Conservation (phyloP, 2,797 vertebrate species). For the Peromyscus attwateri region DNA sequence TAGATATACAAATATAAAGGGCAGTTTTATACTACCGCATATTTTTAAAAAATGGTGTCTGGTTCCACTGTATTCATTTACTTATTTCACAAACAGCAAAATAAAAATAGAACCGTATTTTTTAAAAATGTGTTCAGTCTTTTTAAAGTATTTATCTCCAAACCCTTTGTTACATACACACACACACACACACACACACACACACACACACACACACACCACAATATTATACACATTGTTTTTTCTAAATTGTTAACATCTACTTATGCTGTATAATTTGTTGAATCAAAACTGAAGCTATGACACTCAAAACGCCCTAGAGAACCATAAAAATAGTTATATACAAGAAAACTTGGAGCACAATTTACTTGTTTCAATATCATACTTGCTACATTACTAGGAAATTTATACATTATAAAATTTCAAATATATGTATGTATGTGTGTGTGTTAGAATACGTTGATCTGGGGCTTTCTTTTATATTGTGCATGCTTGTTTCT, state of each 20-base stretch:
- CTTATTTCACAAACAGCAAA: not conserved
- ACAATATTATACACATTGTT: not conserved
- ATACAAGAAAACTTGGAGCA: conserved; percentile 23
- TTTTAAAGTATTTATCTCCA: conserved; percentile 47
- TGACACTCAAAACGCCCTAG: not conserved
- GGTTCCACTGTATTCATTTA: conserved; percentile 37
- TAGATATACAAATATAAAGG: not conserved
- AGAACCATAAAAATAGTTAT: conserved; percentile 20
- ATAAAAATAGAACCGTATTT: conserved; percentile 2
- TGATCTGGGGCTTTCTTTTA: not conserved
- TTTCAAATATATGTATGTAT: not conserved
- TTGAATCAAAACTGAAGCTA: not conserved
- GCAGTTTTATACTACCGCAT: not conserved
- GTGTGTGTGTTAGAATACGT: not conserved
- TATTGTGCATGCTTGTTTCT: not conserved
- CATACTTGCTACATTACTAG: conserved; percentile 44
- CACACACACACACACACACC: no score
- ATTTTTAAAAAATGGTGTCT: conserved; percentile 24
- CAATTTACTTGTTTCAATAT: conserved; percentile 41
- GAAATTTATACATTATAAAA: not conserved
- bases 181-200: no score
- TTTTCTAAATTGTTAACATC: conserved; percentile 40
- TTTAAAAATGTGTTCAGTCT: conserved; percentile 12
- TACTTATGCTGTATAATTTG: not conserved
- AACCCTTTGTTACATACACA: not conserved